Conservation (phyloP, 2,797 vertebrate genomes). For the Rhabdophis nuchalis region DNA sequence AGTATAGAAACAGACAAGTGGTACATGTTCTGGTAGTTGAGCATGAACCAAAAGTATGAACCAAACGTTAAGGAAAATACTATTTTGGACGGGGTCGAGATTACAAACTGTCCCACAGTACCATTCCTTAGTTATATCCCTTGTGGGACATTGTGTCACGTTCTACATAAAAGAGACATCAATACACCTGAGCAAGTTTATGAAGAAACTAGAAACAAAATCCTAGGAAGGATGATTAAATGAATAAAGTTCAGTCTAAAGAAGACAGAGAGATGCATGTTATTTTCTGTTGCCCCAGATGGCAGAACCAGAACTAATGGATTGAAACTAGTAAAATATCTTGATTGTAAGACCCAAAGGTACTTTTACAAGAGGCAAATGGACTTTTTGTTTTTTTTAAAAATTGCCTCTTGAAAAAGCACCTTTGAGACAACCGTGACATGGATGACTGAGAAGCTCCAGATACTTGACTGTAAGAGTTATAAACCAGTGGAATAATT, state of each 20-base stretch:
- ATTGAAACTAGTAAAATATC: neutral
- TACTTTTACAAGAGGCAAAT: no score
- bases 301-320: neutral
- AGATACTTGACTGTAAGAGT: neutral
- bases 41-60: neutral
- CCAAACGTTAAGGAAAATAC: neutral
- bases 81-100: neutral
- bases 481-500: neutral
- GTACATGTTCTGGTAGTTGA: neutral
- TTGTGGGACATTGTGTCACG: neutral
- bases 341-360: neutral
- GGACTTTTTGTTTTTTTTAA: fast-evolving
- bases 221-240: neutral
- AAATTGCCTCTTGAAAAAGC: no score
- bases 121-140: neutral
- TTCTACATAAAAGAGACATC: neutral
- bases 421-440: no score
- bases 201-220: neutral
- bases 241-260: neutral
- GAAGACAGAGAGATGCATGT: neutral
- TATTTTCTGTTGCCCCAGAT: neutral
- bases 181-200: neutral
- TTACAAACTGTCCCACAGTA: neutral
- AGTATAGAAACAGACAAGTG: neutral
- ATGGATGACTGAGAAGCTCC: neutral